Conservation (phyloP, 2,888 invertebrate species). For the Ptychoptera contaminata region DNA sequence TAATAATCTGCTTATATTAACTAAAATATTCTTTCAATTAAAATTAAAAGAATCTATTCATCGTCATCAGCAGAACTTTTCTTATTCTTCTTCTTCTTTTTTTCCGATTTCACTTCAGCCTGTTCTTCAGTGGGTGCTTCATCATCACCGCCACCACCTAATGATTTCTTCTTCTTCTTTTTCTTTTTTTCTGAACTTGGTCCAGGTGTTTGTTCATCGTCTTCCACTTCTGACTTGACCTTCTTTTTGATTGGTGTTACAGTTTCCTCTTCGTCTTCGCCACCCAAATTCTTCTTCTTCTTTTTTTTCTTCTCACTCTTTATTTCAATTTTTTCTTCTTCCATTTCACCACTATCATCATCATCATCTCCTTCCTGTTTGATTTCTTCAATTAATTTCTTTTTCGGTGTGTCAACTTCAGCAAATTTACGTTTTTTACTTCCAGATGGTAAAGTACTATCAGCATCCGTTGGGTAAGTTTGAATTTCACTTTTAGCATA, state of each 20-base stretch:
- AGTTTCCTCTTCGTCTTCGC: conserved; percentile 14
- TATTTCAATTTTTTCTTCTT: conserved; percentile 2
- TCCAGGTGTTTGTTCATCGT: conserved; percentile 10
- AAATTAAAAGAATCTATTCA: background rate
- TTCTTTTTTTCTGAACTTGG: conserved; percentile 31
- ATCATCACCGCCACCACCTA: conserved; percentile 9
- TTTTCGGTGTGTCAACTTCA: conserved; percentile 25
- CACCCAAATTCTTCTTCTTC: conserved; percentile 16
- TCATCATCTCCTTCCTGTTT: conserved; percentile 12
- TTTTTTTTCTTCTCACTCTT: conserved; percentile 15
- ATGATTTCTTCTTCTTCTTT: conserved; percentile 33
- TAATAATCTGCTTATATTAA: no score
- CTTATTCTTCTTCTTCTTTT: conserved; percentile 39
- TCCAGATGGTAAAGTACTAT: conserved; percentile 55
- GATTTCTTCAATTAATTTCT: conserved; percentile 15
- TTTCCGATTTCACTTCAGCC: conserved; percentile 26
- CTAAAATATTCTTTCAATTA: no score
- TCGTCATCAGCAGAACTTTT: conserved; percentile 27
- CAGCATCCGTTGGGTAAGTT: conserved; percentile 62
- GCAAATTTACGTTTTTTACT: conserved; percentile 41
- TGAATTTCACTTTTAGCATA: conserved; percentile 61
- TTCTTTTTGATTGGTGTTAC: conserved; percentile 11
- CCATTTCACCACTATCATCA: conserved; percentile 16
- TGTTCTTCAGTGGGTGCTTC: conserved; percentile 19
- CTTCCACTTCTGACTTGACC: background rate